Conservation (phyloP, 2,797 vertebrate species). For the Sylvia borin region DNA sequence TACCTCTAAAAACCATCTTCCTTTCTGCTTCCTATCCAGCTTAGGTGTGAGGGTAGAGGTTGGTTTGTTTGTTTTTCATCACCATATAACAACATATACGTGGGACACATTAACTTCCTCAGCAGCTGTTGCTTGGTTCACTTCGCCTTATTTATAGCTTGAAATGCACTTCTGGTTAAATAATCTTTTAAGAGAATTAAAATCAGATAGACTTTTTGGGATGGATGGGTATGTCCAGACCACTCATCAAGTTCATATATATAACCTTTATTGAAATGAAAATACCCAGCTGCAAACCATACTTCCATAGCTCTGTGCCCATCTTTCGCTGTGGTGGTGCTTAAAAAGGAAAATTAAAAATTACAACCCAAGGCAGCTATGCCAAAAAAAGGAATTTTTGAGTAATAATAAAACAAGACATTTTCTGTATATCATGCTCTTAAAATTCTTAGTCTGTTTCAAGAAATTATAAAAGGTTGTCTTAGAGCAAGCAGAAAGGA, state of each 20-base stretch:
- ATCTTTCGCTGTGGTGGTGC: not conserved
- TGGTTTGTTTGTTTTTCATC: slow-evolving; percentile 34
- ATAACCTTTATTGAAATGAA: slow-evolving; percentile 17
- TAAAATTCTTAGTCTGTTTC: not conserved
- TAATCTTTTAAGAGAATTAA: slow-evolving; percentile 53
- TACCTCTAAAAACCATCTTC: not conserved
- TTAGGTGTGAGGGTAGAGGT: not conserved
- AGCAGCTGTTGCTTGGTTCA: slow-evolving; percentile 51
- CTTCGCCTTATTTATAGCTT: slow-evolving; percentile 34
- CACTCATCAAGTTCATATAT: not conserved
- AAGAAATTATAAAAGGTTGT: not conserved
- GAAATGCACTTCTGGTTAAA: slow-evolving; percentile 41
- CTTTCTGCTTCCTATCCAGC: not conserved
- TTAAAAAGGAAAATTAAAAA: slow-evolving; percentile 33
- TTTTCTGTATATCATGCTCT: not conserved
- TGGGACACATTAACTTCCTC: slow-evolving; percentile 56
- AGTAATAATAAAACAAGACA: not conserved
- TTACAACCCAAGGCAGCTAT: not conserved
- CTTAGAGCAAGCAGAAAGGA: not conserved
- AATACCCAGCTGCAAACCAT: not conserved
- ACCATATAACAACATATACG: not conserved
- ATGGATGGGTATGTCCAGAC: not conserved
- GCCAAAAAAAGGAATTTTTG: not conserved
- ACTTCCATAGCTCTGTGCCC: not conserved
- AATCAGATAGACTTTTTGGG: slow-evolving; percentile 34